Percentiles rank a stretch among this genome's conserved stretches.
Conservation (phyloP, 2,113 vertebrate genomes). For the Anser cygnoides region DNA sequence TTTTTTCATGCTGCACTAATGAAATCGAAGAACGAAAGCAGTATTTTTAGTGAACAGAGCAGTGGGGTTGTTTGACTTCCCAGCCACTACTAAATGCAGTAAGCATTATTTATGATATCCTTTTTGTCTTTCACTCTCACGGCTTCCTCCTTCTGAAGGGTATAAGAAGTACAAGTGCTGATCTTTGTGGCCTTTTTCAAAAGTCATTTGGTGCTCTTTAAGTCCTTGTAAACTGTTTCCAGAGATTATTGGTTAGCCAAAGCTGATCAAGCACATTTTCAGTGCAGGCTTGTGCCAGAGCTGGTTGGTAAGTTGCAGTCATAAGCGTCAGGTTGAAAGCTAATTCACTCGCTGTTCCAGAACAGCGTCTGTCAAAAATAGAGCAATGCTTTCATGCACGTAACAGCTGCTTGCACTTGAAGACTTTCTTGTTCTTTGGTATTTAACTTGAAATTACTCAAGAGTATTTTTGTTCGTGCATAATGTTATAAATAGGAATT, state of each 20-base stretch:
- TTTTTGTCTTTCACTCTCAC: background rate
- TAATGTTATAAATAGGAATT: background rate
- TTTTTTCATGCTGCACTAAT: background rate
- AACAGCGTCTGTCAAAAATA: conserved; percentile 15
- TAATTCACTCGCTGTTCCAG: background rate
- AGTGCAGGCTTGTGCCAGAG: conserved; percentile 21
- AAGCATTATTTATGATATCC: accelerated
- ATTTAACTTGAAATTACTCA: conserved; percentile 34
- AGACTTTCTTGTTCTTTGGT: conserved; percentile 55
- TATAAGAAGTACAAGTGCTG: background rate
- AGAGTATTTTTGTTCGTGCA: background rate
- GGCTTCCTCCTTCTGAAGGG: background rate
- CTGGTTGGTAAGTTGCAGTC: conserved; percentile 3
- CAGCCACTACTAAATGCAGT: background rate
- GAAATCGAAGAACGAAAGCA: background rate
- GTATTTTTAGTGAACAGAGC: background rate
- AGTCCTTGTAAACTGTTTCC: background rate
- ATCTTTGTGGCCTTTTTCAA: background rate
- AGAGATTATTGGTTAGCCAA: background rate
- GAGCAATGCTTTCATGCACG: conserved; percentile 37
- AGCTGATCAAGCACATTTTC: background rate
- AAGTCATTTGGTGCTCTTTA: background rate
- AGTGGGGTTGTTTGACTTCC: background rate
- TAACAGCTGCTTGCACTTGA: conserved; percentile 48
- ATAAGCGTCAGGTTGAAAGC: background rate